Conservation (phyloP, 2,888 invertebrate species). For the Ophion ventricosus region DNA sequence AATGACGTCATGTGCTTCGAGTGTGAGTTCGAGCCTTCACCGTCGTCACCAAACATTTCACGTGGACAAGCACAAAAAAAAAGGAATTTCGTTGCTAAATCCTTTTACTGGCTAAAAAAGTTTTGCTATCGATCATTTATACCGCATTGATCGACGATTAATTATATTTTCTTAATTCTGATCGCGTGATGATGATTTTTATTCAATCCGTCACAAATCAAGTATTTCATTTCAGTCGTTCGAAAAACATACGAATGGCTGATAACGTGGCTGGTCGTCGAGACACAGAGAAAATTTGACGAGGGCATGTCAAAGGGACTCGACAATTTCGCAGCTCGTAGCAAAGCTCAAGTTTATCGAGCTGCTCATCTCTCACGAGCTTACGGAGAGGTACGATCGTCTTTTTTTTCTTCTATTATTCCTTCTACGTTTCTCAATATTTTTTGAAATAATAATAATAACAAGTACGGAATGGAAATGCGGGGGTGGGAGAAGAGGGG, state of each 20-base stretch:
- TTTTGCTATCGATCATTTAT: too few relatives aligned
- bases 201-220: neutral
- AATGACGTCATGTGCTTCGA: constrained; percentile 79
- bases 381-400: constrained; percentile 87
- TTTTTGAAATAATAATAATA: too few relatives aligned
- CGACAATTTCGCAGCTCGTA: constrained; percentile 90
- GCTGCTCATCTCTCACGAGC: constrained; percentile 90
- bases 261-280: constrained; percentile 90
- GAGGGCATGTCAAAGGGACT: constrained; percentile 85
- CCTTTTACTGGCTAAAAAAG: too few relatives aligned
- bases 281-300: constrained; percentile 87
- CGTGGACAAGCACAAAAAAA: neutral
- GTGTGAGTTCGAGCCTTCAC: constrained; percentile 77
- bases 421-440: neutral
- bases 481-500: too few relatives aligned
- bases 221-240: constrained; percentile 85
- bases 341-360: constrained; percentile 92
- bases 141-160: too few relatives aligned
- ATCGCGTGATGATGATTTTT: neutral
- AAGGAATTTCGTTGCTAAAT: neutral
- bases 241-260: constrained; percentile 92
- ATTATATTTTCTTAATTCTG: too few relatives aligned
- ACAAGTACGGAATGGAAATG: too few relatives aligned
- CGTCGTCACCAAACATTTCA: neutral
- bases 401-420: neutral